Evolutionary conservation across 2,797 vertebrate species (phyloP).

Genomic region (Acanthurus tractus): DNA sequence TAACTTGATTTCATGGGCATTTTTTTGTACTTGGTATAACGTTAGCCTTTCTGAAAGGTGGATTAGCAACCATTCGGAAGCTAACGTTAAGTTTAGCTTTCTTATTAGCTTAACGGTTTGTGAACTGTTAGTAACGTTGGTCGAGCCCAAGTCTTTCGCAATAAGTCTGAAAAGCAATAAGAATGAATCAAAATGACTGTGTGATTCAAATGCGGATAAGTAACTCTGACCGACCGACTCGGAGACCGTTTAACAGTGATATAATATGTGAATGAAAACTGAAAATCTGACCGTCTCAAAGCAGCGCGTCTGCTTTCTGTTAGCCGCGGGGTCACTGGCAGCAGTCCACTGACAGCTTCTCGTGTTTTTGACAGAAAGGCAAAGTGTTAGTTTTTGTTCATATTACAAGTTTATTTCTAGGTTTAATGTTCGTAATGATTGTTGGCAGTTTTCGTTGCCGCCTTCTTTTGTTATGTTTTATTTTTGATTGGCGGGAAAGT

Average conservation of each 20-base stretch:
- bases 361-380: neutral
- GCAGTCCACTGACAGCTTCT: slow-evolving; percentile 31
- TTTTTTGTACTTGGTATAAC: neutral
- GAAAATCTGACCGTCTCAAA: neutral
- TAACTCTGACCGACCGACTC: neutral
- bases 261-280: slow-evolving; percentile 33
- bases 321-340: slow-evolving; percentile 40
- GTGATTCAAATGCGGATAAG: fast-evolving
- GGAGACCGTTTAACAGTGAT: neutral
- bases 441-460: fast-evolving
- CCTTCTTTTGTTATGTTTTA: slow-evolving; percentile 25
- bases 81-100: slow-evolving; percentile 42
- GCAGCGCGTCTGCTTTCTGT: slow-evolving; percentile 48
- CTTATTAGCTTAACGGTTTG: slow-evolving; percentile 28
- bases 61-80: slow-evolving; percentile 58
- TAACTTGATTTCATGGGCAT: neutral
- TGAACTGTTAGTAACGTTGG: neutral
- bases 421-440: fast-evolving
- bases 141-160: neutral
- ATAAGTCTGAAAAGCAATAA: fast-evolving
- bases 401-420: fast-evolving
- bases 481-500: slow-evolving; percentile 74
- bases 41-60: neutral
- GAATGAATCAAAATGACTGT: fast-evolving
- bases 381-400: fast-evolving